Conservation (phyloP, 1,140 invertebrate genomes). For the Pararge aegeria region DNA sequence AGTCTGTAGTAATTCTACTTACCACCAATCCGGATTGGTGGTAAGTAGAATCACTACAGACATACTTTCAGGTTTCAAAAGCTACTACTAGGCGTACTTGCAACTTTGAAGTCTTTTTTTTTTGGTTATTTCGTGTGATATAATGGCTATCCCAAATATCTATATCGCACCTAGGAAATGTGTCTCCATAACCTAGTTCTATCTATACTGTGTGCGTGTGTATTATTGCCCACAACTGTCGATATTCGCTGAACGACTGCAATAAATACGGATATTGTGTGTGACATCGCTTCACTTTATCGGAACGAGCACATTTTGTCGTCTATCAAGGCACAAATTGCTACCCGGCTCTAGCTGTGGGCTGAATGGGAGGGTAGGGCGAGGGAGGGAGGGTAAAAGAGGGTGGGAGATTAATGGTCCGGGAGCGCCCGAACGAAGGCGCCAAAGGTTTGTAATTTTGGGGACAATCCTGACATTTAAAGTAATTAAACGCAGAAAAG, state of each 20-base stretch:
- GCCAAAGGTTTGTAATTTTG: background rate
- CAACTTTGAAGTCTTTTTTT: too few relatives aligned
- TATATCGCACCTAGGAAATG: too few relatives aligned
- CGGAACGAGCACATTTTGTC: conserved; percentile 14
- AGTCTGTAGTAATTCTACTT: too few relatives aligned
- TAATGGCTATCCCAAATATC: too few relatives aligned
- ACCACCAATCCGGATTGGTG: too few relatives aligned
- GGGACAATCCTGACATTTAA: background rate
- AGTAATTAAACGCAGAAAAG: background rate
- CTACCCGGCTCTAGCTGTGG: conserved; percentile 16
- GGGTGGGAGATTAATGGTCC: conserved; percentile 52
- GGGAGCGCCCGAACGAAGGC: conserved; percentile 15
- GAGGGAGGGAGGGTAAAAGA: conserved; percentile 14
- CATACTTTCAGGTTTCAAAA: too few relatives aligned
- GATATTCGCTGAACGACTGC: background rate
- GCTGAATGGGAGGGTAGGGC: conserved; percentile 13
- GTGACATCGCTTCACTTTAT: conserved; percentile 11
- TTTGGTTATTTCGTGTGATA: too few relatives aligned
- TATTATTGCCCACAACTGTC: background rate
- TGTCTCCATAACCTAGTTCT: background rate
- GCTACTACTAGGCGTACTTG: too few relatives aligned
- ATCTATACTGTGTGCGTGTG: background rate
- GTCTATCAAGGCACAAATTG: conserved; percentile 28
- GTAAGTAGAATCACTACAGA: too few relatives aligned
- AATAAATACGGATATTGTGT: background rate